Evolutionary conservation across 2,797 vertebrate genomes (phyloP).

Genomic region (Lates japonicus): DNA sequence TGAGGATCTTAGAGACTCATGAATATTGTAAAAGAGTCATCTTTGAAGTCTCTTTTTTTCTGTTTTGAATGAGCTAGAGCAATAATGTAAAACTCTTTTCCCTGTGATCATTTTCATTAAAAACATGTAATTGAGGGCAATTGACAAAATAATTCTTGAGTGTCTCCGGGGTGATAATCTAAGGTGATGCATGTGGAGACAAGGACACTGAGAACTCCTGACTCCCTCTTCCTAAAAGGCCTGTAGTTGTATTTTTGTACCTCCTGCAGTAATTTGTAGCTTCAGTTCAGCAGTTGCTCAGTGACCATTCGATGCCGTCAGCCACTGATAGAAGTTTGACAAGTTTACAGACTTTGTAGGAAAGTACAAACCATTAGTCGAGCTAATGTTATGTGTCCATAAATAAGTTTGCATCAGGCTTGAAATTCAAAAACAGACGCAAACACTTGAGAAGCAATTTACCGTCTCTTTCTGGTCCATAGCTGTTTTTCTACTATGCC

Average conservation of each 20-base stretch:
- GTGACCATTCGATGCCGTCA: slow-evolving; percentile 26
- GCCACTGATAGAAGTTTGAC: slow-evolving; percentile 34
- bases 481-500: neutral
- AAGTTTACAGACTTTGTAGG: slow-evolving; percentile 38
- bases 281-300: slow-evolving; percentile 22
- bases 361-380: slow-evolving; percentile 44
- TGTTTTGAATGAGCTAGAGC: slow-evolving; percentile 43
- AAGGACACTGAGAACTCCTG: slow-evolving; percentile 21
- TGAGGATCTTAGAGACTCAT: slow-evolving; percentile 73
- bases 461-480: slow-evolving; percentile 4
- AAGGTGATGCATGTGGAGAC: slow-evolving; percentile 24
- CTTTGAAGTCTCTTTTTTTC: slow-evolving; percentile 65
- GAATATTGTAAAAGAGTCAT: slow-evolving; percentile 73
- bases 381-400: slow-evolving; percentile 46
- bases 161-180: slow-evolving; percentile 18
- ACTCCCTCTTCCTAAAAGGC: slow-evolving; percentile 6
- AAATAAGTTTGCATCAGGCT: slow-evolving; percentile 31
- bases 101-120: slow-evolving; percentile 55
- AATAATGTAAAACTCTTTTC: slow-evolving; percentile 42
- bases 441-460: slow-evolving; percentile 20
- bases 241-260: slow-evolving; percentile 16
- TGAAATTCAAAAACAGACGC: slow-evolving; percentile 31
- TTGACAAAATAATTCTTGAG: slow-evolving; percentile 43
- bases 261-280: slow-evolving; percentile 41
- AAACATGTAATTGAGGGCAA: slow-evolving; percentile 56